A percentile compares a stretch with the other conserved stretches of the same genome.
Conservation (phyloP, 2,797 vertebrate genomes). For the Nyctalus aviator region DNA sequence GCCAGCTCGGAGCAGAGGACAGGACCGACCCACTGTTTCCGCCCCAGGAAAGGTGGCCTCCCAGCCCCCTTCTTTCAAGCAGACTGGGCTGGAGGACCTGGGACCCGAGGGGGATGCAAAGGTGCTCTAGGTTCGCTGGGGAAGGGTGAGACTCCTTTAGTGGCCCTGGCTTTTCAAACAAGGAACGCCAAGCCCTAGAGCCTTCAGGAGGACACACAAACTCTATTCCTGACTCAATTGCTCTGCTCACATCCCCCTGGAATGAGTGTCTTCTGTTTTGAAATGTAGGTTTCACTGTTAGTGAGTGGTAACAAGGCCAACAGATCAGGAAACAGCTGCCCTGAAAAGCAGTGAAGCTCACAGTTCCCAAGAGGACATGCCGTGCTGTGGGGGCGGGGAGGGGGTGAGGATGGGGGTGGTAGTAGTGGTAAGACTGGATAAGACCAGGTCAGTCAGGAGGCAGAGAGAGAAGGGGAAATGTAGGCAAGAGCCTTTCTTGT, state of each 20-base stretch:
- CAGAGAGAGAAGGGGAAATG: not conserved
- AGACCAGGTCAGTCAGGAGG: not conserved
- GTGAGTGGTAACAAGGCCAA: not conserved
- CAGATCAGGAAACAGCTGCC: not conserved
- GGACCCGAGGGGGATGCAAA: not conserved
- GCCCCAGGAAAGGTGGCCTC: not conserved
- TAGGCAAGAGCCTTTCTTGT: not conserved
- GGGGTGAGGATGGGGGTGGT: too few relatives aligned
- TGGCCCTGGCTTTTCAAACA: not conserved
- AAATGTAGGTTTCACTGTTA: not conserved
- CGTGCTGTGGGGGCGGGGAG: too few relatives aligned
- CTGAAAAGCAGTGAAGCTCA: not conserved
- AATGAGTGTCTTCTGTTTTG: not conserved
- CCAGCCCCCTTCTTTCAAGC: not conserved
- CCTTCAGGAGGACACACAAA: not conserved
- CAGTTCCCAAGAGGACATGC: not conserved
- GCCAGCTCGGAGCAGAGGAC: not conserved
- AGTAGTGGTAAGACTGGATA: not conserved
- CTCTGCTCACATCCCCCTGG: not conserved
- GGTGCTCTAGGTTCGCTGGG: not conserved
- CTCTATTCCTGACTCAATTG: not conserved
- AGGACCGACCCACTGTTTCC: not conserved
- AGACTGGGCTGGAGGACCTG: not conserved
- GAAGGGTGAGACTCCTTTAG: not conserved
- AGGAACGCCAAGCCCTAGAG: not conserved